Conservation (phyloP, 1,140 invertebrate genomes). For the Centruroides sculpturatus region DNA sequence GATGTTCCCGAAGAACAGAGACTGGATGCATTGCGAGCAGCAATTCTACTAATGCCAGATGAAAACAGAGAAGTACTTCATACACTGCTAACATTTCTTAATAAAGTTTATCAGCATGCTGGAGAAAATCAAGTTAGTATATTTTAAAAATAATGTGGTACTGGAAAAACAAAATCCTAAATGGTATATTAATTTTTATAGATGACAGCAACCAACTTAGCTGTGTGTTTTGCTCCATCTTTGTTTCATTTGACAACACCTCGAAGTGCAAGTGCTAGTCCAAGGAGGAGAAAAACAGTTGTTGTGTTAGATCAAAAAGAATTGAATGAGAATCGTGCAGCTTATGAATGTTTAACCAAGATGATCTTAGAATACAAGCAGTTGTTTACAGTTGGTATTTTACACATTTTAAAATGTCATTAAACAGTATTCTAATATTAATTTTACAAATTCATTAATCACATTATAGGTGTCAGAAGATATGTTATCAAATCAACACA, state of each 20-base stretch:
- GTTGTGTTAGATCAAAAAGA: conserved; percentile 52
- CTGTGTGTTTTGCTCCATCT: conserved; percentile 84
- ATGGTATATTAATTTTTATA: conserved; percentile 25
- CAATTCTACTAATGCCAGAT: conserved; percentile 72
- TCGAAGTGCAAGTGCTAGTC: conserved; percentile 35
- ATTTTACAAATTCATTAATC: too few relatives aligned
- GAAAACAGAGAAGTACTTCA: conserved; percentile 84
- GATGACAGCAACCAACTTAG: conserved; percentile 89
- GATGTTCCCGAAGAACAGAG: conserved; percentile 68
- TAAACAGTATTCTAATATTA: too few relatives aligned
- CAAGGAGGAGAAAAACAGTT: conserved; percentile 42
- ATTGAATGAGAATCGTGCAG: conserved; percentile 73
- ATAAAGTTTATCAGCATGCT: conserved; percentile 37
- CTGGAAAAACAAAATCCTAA: too few relatives aligned
- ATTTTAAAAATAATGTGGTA: not conserved
- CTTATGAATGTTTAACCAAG: conserved; percentile 73
- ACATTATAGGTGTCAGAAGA: conserved; percentile 42
- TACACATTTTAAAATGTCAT: not conserved
- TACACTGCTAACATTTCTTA: conserved; percentile 68
- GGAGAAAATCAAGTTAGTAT: conserved; percentile 30
- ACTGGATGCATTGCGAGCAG: conserved; percentile 73
- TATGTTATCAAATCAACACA: conserved; percentile 69
- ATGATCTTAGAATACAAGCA: conserved; percentile 63
- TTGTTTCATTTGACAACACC: conserved; percentile 49
- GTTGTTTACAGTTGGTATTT: conserved; percentile 54